Base-by-base conservation (phyloP, 2,113 vertebrate species). In the Symphodus melops region DNA sequence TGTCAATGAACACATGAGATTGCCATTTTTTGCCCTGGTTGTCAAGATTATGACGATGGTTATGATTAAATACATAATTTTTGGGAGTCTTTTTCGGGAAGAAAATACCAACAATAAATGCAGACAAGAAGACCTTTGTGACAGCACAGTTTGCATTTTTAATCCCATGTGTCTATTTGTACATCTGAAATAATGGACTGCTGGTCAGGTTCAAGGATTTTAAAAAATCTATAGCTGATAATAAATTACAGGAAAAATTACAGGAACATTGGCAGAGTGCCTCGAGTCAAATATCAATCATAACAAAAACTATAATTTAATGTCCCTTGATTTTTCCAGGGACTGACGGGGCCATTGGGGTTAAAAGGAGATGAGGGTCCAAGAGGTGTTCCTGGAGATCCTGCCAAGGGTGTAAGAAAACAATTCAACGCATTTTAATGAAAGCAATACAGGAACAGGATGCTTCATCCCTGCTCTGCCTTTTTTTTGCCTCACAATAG, bases 341-440 rank as follows among this genome's bases (percentile, higher is more conserved):
- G 96, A 56, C 60, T 91, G 6, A 92, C 78, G 0, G 96, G 96
- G 77, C 83, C 89, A 11, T 39, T 92, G 19, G 96, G 96, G 49
- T 88, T 88, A n/a, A 97, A 97, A 81, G 96, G 96, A 87, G 93
- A 95, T 10, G 91, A 94, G 81, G 96, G 96, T n/a, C 90, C 70
- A 3, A 92, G 89, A 73, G 96, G 96, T 83, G 68, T 77, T 60
- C 95, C 96, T 46, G 95, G 95, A 71, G 94, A 95, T 72, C 95
- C 96, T 77, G 95, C 95, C 11, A 92, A 93, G 92, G 96, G 96
- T 86, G 95, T 96, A 95, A 95, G 89, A 60, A 64, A 42, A 55
- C 20, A 1, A 0, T n/a, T 57, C 54, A 3, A 71, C 52, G 39
- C 2, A 57, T 58, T 80, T 67, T 23, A 39, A 63, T 13, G 39